These are phyloP conservation scores for Ceuthmochares aereus DNA, from an alignment of 2,113 vertebrate genomes.

Conservation along the genomic window DNA sequence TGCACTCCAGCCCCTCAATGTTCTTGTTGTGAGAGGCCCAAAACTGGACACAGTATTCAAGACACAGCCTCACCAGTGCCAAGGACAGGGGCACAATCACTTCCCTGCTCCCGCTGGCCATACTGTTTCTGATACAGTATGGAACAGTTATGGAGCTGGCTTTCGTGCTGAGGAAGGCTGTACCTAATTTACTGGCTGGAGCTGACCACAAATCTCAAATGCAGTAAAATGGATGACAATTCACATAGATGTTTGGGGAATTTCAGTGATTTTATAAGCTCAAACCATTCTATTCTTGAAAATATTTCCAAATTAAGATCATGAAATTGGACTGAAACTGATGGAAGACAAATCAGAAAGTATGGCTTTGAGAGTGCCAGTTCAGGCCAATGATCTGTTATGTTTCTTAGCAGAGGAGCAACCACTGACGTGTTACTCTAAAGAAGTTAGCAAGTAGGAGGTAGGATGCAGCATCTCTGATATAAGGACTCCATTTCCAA, in stretches of 20 bases:
- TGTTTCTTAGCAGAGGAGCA: background rate
- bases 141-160: background rate
- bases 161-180: background rate
- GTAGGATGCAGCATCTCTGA: background rate
- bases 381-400: background rate
- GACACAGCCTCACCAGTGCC: too few relatives aligned
- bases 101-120: too few relatives aligned
- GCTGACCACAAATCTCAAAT: background rate
- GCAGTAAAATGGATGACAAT: background rate
- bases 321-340: background rate
- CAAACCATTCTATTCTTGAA: background rate
- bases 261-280: background rate
- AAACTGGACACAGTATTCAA: too few relatives aligned
- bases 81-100: too few relatives aligned
- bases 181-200: background rate
- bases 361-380: background rate
- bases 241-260: background rate
- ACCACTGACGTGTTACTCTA: background rate
- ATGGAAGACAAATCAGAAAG: background rate
- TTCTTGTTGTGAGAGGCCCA: too few relatives aligned
- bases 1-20: too few relatives aligned
- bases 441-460: background rate
- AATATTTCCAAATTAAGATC: background rate
- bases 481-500: background rate
- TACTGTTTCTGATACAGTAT: too few relatives aligned